These are phyloP conservation scores for Gasterosteus aculeatus DNA, from an alignment of 2,113 vertebrate genomes.

Conservation along the genomic window DNA sequence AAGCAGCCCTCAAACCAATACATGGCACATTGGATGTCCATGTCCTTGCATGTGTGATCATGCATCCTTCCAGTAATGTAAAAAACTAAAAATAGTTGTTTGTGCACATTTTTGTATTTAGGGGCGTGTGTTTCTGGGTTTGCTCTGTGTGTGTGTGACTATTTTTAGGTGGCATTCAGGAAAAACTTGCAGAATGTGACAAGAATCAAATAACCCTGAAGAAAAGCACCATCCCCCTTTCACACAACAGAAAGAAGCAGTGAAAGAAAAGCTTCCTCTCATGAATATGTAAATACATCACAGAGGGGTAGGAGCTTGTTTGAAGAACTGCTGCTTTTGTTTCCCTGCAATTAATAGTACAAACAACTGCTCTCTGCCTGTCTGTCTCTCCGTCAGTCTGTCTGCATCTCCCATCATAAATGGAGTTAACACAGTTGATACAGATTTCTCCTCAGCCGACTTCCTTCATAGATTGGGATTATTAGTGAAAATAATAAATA, in stretches of 20 bases:
- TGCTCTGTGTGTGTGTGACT: neutral
- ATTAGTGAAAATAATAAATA: constrained; percentile 61
- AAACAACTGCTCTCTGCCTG: constrained; percentile 72
- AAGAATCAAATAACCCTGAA: constrained; percentile 56
- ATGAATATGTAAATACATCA: constrained; percentile 82
- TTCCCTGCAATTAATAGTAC: constrained; percentile 81
- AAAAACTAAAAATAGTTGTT: neutral
- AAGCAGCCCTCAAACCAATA: neutral
- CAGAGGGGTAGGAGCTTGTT: constrained; percentile 74
- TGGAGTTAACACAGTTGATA: constrained; percentile 21
- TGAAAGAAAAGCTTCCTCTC: constrained; percentile 38
- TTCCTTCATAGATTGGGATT: constrained; percentile 55
- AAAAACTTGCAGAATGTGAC: constrained; percentile 55
- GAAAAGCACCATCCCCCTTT: constrained; percentile 14
- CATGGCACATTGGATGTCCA: neutral
- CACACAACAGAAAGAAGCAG: constrained; percentile 37
- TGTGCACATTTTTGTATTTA: neutral
- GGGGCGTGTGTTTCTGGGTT: neutral
- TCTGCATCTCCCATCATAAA: constrained; percentile 42
- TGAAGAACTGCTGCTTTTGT: constrained; percentile 81
- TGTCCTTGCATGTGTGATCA: neutral
- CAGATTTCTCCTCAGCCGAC: constrained; percentile 20
- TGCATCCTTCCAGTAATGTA: neutral
- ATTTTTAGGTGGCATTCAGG: constrained; percentile 51
- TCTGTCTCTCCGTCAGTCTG: constrained; percentile 14